Base-by-base conservation (phyloP, 2,888 invertebrate species). In the Cryptus armator region DNA sequence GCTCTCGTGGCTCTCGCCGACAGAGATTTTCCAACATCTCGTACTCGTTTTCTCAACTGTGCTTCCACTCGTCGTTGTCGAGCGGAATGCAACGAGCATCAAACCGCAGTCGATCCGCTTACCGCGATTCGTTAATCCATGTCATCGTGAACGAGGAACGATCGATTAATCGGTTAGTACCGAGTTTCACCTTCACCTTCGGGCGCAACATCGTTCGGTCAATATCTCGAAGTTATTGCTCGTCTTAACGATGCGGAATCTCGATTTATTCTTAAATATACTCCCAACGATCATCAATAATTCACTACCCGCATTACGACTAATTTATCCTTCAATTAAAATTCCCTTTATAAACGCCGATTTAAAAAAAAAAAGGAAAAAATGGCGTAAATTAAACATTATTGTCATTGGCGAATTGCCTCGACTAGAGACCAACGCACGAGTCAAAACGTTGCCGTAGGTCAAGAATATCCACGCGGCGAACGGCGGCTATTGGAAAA, bases 31-130 rank as follows among this genome's bases (percentile, higher is more conserved):
- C 29, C 29, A 14, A 62, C 48, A 14, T 14, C 32, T 62, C 62
- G n/a, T 62, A 24, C 62, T 32, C 59, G 59, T 59, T 37, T 37
- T 37, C 37, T 37, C 37, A 9, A 37, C 37, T 37, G 37, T 7
- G 37, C 9, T 37, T 37, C 37, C 29, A 14, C 53, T 48, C 68
- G 64, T 46, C 71, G 70, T 78, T 76, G 48, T n/a, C 1, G 16
- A 10, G 10, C 19, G 53, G 32, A 51, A 56, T 32, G 19, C 64
- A 66, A 14, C 64, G 43, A 5, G 64, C 67, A 76, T 82, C 78
- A 75, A 82, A 75, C 82, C 46, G 86, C 86, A 86, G 87, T 87
- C 89, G 86, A 89, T 88, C 77, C 77, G 80, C 82, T 80, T 88
- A 85, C 70, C 79, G 62, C 81, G 84, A 79, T 85, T 84, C 85